Evolutionary conservation across 2,888 invertebrate genomes (phyloP).

Genomic region (Sesia bembeciformis): DNA sequence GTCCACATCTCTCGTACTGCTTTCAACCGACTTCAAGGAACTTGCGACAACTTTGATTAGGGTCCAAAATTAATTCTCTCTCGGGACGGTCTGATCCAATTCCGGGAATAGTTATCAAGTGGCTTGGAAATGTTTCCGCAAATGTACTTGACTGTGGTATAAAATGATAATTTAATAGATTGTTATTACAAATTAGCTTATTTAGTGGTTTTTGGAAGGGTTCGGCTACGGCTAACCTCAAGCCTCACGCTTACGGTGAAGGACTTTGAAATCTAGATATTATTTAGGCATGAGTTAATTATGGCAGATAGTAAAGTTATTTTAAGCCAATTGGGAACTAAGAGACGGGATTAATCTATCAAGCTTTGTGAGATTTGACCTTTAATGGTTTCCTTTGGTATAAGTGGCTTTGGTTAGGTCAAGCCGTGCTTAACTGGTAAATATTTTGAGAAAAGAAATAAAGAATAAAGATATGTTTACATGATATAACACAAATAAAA

Average conservation of each 20-base stretch:
- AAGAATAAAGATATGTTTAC: too few relatives aligned
- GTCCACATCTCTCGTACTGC: slow-evolving; percentile 1
- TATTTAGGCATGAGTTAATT: background rate
- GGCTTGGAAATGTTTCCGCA: slow-evolving; percentile 20
- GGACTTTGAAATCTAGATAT: background rate
- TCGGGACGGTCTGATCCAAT: slow-evolving; percentile 38
- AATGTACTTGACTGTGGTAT: slow-evolving; percentile 2
- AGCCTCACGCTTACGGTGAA: background rate
- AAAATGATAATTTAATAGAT: slow-evolving; percentile 1
- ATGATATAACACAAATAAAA: too few relatives aligned
- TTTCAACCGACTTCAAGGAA: slow-evolving; percentile 25
- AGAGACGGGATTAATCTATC: too few relatives aligned
- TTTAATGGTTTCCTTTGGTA: too few relatives aligned
- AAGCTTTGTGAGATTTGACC: too few relatives aligned
- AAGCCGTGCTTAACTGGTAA: too few relatives aligned
- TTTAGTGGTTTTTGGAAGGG: background rate
- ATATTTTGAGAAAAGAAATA: too few relatives aligned
- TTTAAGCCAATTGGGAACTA: too few relatives aligned
- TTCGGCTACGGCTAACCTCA: background rate
- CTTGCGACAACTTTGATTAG: slow-evolving; percentile 48
- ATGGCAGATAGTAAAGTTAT: background rate
- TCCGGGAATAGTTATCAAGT: slow-evolving; percentile 41
- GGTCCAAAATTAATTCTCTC: slow-evolving; percentile 51
- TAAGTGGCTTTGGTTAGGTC: too few relatives aligned
- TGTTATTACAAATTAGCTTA: background rate